Percentiles rank a stretch among this genome's conserved stretches.
These are phyloP conservation scores for Valencia hispanica DNA, from an alignment of 2,797 vertebrate genomes.

Conservation along the genomic window DNA sequence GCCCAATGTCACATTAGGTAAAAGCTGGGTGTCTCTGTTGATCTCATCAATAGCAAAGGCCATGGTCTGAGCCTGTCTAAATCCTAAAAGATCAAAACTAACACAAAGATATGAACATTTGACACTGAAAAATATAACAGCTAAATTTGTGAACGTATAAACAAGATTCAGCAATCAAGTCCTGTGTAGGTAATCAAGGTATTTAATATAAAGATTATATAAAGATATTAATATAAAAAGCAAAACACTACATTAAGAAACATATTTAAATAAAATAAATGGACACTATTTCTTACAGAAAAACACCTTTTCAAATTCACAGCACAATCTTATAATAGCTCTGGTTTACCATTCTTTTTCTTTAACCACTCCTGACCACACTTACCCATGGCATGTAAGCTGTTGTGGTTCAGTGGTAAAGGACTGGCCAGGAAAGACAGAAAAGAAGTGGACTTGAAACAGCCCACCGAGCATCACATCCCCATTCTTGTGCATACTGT, in stretches of 20 bases:
- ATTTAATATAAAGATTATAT: too few species aligned
- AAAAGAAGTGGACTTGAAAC: slow-evolving; percentile 66
- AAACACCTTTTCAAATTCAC: background rate
- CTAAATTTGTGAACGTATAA: background rate
- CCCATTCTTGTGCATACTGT: slow-evolving; percentile 64
- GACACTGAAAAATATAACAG: background rate
- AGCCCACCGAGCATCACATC: slow-evolving; percentile 75
- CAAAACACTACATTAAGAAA: background rate
- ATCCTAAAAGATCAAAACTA: slow-evolving; percentile 67
- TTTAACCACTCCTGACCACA: slow-evolving; percentile 11
- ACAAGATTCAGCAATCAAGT: background rate
- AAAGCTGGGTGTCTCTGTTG: slow-evolving; percentile 62
- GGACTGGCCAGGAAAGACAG: slow-evolving; percentile 64
- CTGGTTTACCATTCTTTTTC: background rate
- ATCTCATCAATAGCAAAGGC: slow-evolving; percentile 76
- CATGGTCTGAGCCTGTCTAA: slow-evolving; percentile 70
- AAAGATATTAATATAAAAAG: background rate
- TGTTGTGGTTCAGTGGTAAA: slow-evolving; percentile 68
- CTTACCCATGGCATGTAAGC: slow-evolving; percentile 59
- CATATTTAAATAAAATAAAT: background rate
- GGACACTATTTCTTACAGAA: background rate
- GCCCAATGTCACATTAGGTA: slow-evolving; percentile 72
- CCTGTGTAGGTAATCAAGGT: background rate
- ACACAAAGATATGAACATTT: background rate
- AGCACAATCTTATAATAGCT: background rate